Evolutionary conservation across 2,797 vertebrate species (phyloP), one percentile per base, ranked within the genome.

Genomic region (Coluber constrictor): DNA sequence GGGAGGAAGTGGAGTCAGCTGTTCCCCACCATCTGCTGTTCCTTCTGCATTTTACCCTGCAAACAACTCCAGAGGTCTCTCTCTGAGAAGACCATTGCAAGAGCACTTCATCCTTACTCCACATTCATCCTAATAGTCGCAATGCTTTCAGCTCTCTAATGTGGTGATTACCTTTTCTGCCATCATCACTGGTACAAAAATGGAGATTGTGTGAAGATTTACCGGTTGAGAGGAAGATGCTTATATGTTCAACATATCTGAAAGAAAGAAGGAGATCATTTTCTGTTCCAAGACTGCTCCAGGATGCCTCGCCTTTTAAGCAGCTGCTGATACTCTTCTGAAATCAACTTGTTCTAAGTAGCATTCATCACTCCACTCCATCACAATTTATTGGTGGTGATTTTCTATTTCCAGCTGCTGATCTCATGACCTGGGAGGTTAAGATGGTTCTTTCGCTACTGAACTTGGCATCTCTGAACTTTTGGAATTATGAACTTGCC

Each of bases 381-480:
- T 93, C 94, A 93, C 92, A 96, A 96, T 97, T 97, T 96, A 96
- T 95, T 97, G 96, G 96, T 96, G 95, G 96, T 51, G 54, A 94
- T 96, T 97, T 98, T 97, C 94, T 2, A 57, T 96, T 96, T 97
- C 96, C 97, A 97, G 96, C 97, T 97, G 96, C 96, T 93, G 96
- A 96, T 94, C 93, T 96, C 93, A 94, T 96, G 94, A 95, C 95
- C 96, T 95, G 87, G 92, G 96, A 97, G 94, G 95, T 97, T 96
- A 97, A 94, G 95, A 96, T 90, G 95, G 93, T 96, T 97, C 97
- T 97, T 92, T 94, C 94, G 96, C 97, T 97, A 96, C 96, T 96
- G 96, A 97, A 97, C 91, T 97, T 97, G 96, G 96, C 96, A 93
- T 97, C 92, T 96, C 92, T 93, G 87, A 95, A 94, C 94, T 94